Evolutionary conservation across 2,797 vertebrate species (phyloP).

Genomic region (Iguana delicatissima): DNA sequence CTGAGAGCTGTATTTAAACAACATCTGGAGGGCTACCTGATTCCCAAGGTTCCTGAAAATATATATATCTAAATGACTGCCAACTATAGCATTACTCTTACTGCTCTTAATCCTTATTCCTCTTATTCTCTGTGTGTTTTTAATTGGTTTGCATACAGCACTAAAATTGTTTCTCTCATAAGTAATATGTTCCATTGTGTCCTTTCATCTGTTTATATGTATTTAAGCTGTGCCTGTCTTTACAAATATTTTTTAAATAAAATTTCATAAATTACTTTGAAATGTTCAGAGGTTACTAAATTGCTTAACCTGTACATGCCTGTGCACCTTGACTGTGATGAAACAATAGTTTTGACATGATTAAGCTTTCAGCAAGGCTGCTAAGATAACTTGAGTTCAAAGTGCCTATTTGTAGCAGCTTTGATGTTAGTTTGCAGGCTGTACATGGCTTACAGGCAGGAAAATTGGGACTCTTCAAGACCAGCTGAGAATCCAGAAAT

Average conservation of each 20-base stretch:
- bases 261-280: slow-evolving; percentile 18
- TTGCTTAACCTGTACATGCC: not conserved
- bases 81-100: not conserved
- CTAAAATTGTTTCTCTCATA: not conserved
- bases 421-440: too few species aligned
- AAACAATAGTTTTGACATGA: not conserved
- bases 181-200: not conserved
- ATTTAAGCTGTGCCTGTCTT: not conserved
- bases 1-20: too few species aligned
- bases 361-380: too few species aligned
- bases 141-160: not conserved
- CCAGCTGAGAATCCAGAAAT: too few species aligned
- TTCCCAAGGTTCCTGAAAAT: not conserved
- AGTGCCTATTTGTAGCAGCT: too few species aligned
- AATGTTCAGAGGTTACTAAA: not conserved
- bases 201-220: not conserved
- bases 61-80: not conserved
- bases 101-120: not conserved
- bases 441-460: too few species aligned
- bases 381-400: too few species aligned
- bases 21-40: too few species aligned
- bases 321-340: too few species aligned
- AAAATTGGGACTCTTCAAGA: too few species aligned
- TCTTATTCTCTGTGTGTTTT: not conserved
- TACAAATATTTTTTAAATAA: not conserved